These are phyloP conservation scores for Protosalanx chinensis DNA, from an alignment of 2,797 vertebrate genomes.

Conservation along the genomic window DNA sequence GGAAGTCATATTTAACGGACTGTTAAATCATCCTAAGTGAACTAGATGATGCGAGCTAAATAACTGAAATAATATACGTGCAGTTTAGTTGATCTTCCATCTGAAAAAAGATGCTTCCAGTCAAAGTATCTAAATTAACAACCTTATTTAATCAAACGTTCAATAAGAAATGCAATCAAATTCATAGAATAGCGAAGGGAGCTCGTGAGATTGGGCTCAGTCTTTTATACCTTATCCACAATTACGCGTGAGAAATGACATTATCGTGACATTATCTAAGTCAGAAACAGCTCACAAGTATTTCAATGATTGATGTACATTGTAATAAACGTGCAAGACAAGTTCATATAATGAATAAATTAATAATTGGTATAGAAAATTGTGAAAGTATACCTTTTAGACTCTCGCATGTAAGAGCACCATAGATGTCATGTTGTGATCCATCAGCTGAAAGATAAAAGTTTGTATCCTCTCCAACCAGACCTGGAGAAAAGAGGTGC, in stretches of 20 bases:
- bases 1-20: too few relatives aligned
- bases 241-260: background rate
- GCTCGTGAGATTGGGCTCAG: conserved; percentile 28
- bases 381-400: conserved; percentile 58
- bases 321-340: background rate
- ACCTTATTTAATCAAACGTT: conserved; percentile 11
- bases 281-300: too few relatives aligned
- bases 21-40: too few relatives aligned
- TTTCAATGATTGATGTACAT: background rate
- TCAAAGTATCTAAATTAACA: conserved; percentile 23
- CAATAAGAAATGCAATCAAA: conserved; percentile 24
- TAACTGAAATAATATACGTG: background rate
- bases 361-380: background rate
- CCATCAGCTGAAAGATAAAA: conserved; percentile 47
- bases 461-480: conserved; percentile 35
- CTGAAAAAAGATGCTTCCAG: conserved; percentile 4
- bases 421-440: conserved; percentile 55
- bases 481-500: conserved; percentile 42
- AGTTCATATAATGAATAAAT: background rate
- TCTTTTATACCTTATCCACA: conserved; percentile 1
- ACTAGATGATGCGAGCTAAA: too few relatives aligned
- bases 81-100: background rate
- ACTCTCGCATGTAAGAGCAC: conserved; percentile 47
- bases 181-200: conserved; percentile 35
- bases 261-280: background rate